Percentiles rank a stretch among this genome's conserved stretches.
These are phyloP conservation scores for Siniperca knerii DNA, from an alignment of 2,113 vertebrate species.

Conservation along the genomic window DNA sequence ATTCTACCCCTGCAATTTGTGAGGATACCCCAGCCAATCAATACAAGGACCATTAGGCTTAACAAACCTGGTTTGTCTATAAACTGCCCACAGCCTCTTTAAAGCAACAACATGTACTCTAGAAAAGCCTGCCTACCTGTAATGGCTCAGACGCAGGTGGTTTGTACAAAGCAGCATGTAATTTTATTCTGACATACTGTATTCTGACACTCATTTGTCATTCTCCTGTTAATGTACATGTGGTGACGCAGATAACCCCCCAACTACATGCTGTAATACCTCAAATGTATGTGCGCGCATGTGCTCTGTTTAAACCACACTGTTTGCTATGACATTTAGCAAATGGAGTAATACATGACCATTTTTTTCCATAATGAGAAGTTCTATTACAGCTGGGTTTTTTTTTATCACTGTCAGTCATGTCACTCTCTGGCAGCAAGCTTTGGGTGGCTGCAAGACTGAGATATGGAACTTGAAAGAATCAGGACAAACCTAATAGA, in stretches of 20 bases:
- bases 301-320: background rate
- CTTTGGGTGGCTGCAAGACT: slow-evolving; percentile 47
- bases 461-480: slow-evolving; percentile 64
- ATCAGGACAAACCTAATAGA: slow-evolving; percentile 30
- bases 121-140: slow-evolving; percentile 39
- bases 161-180: slow-evolving; percentile 17
- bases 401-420: slow-evolving; percentile 49
- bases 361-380: slow-evolving; percentile 44
- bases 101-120: slow-evolving; percentile 36
- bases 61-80: slow-evolving; percentile 80
- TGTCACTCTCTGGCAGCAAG: slow-evolving; percentile 42
- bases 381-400: slow-evolving; percentile 31
- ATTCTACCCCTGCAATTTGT: slow-evolving; percentile 68
- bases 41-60: slow-evolving; percentile 85
- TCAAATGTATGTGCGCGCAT: slow-evolving; percentile 7
- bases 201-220: slow-evolving; percentile 24
- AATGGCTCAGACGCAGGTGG: slow-evolving; percentile 16
- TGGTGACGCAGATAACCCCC: slow-evolving; percentile 19
- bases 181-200: slow-evolving; percentile 15
- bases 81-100: slow-evolving; percentile 64
- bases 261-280: background rate
- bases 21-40: slow-evolving; percentile 78
- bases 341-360: slow-evolving; percentile 24
- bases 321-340: slow-evolving; percentile 40
- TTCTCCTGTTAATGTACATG: background rate